phyloP scores from a whole-genome alignment of 2,888 invertebrate species.

The Rhagium mordax region DNA sequence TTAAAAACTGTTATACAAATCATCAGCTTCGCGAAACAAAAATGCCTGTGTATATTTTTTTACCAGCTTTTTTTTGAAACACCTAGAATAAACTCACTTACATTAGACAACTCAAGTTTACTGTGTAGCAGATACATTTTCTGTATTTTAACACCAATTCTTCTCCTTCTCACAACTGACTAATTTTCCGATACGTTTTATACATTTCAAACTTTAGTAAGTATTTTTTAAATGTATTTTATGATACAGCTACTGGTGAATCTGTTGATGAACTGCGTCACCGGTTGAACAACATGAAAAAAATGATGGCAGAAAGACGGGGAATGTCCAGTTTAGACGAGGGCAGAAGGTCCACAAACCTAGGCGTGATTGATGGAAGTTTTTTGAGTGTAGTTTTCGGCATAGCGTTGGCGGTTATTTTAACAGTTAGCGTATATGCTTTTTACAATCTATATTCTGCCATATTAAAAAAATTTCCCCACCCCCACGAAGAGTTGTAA shows the following conservation, averaged over 20 bases:
- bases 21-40: too few species aligned
- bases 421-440: slow-evolving; percentile 87
- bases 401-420: slow-evolving; percentile 82
- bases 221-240: neutral
- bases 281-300: slow-evolving; percentile 85
- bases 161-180: too few species aligned
- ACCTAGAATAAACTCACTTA: too few species aligned
- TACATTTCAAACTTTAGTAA: too few species aligned
- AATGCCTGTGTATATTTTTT: too few species aligned
- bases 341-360: slow-evolving; percentile 60
- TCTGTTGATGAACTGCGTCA: slow-evolving; percentile 87
- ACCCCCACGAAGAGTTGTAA: slow-evolving; percentile 86
- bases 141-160: too few species aligned
- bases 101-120: too few species aligned
- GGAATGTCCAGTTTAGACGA: slow-evolving; percentile 71
- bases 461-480: slow-evolving; percentile 87
- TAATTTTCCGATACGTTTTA: too few species aligned
- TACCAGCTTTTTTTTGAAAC: too few species aligned
- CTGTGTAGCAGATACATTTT: too few species aligned
- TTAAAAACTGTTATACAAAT: too few species aligned
- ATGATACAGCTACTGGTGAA: slow-evolving; percentile 70
- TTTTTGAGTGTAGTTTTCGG: slow-evolving; percentile 89
- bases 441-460: slow-evolving; percentile 88
- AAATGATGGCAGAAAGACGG: slow-evolving; percentile 83
- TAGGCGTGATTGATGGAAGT: slow-evolving; percentile 85